phyloP scores from a whole-genome alignment of 2,797 vertebrate species.

The Rhinatrema bivittatum region DNA sequence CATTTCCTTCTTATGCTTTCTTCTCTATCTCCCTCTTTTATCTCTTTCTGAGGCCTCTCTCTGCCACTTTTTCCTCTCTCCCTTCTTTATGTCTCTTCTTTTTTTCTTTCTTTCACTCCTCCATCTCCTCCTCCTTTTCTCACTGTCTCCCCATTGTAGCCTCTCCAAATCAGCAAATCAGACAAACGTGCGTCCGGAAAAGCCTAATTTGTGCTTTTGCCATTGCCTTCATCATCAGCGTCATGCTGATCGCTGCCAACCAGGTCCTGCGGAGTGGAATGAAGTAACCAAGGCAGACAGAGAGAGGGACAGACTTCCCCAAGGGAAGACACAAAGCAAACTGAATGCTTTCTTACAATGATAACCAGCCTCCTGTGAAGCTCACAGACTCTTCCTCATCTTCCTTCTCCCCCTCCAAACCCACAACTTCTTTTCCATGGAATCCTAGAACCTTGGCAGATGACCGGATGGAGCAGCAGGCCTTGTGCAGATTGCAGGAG shows the following conservation, averaged over 20 bases:
- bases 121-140: not conserved
- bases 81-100: not conserved
- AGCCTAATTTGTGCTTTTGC: conserved; percentile 96
- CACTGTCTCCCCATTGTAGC: conserved; percentile 49
- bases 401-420: too few species aligned
- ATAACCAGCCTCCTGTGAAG: too few species aligned
- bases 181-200: conserved; percentile 93
- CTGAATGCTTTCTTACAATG: too few species aligned
- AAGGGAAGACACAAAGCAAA: too few species aligned
- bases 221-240: conserved; percentile 96
- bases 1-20: too few species aligned
- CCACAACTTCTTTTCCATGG: too few species aligned
- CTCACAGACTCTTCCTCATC: too few species aligned
- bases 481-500: too few species aligned
- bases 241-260: conserved; percentile 96
- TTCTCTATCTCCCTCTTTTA: not conserved
- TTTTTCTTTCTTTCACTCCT: conserved; percentile 1
- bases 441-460: too few species aligned
- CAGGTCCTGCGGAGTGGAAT: conserved; percentile 95
- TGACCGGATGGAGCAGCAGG: too few species aligned
- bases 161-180: conserved; percentile 93
- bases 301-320: not conserved
- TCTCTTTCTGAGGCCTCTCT: not conserved
- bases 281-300: conserved; percentile 61
- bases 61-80: too few species aligned